Evolutionary conservation across 1,140 invertebrate species (phyloP).

Genomic region (Drosophila tani): DNA sequence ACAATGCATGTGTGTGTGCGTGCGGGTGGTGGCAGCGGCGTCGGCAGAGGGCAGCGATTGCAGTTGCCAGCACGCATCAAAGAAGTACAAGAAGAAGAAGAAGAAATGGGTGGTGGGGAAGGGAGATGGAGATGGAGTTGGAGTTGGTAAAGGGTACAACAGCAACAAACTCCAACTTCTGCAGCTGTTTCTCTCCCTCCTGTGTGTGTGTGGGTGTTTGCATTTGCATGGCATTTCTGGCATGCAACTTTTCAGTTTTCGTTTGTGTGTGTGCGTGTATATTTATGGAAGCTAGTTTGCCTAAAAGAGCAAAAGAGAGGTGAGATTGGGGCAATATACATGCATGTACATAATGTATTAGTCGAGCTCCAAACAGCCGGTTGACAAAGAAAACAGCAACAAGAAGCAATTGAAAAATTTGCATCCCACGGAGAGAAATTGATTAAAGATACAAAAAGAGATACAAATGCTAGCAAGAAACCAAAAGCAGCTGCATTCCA

Average conservation of each 20-base stretch:
- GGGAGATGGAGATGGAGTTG: background rate
- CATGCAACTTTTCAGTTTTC: constrained; percentile 32
- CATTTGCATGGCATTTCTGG: constrained; percentile 53
- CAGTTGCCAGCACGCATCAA: constrained; percentile 54
- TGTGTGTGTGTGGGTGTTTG: constrained; percentile 34
- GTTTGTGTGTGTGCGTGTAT: constrained; percentile 24
- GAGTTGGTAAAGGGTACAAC: constrained; percentile 14
- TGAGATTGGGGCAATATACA: background rate
- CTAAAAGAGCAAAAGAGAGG: constrained; percentile 18
- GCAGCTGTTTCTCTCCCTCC: constrained; percentile 17
- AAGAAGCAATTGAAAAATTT: background rate
- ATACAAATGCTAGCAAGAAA: background rate
- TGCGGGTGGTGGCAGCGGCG: constrained; percentile 49
- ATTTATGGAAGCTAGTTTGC: constrained; percentile 44
- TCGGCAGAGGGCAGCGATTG: constrained; percentile 29
- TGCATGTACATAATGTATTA: constrained; percentile 5
- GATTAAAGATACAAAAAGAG: background rate
- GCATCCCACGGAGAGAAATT: background rate
- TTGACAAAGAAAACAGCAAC: constrained; percentile 9
- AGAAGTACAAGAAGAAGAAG: constrained; percentile 22
- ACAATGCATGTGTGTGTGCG: constrained; percentile 31
- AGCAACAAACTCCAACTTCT: constrained; percentile 42
- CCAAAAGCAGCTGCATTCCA: constrained; percentile 8
- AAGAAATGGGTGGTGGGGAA: background rate
- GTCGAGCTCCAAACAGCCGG: constrained; percentile 10